phyloP scores from a whole-genome alignment of 2,113 vertebrate genomes.

The Tyrannus savana region DNA sequence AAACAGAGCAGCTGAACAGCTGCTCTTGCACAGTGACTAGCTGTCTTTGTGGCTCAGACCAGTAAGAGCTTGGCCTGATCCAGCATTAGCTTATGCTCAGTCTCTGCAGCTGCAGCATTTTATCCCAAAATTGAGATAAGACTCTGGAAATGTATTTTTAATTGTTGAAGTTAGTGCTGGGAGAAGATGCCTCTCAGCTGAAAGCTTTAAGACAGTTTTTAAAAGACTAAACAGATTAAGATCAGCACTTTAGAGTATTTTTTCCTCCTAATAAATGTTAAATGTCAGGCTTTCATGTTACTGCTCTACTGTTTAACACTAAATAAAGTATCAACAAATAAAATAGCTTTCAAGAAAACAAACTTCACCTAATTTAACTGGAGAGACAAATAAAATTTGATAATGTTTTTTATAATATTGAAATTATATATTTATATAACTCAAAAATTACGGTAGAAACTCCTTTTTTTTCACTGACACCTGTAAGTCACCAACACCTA shows the following conservation, averaged over 20 bases:
- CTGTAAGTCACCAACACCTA: background rate
- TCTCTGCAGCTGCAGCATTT: constrained; percentile 42
- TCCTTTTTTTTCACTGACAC: background rate
- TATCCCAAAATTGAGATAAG: constrained; percentile 37
- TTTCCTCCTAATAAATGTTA: background rate
- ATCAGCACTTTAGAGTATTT: background rate
- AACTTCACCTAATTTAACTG: background rate
- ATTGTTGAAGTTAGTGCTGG: constrained; percentile 3
- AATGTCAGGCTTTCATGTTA: background rate
- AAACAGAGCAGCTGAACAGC: constrained; percentile 61
- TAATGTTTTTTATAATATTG: background rate
- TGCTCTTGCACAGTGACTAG: constrained; percentile 17
- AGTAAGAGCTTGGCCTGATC: constrained; percentile 25
- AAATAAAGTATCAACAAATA: background rate
- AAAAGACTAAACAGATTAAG: constrained; percentile 5
- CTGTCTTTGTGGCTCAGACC: constrained; percentile 1
- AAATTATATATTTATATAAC: background rate
- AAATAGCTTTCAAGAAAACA: constrained; percentile 15
- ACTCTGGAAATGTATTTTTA: constrained; percentile 35
- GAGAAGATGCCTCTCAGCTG: background rate
- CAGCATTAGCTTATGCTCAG: constrained; percentile 16
- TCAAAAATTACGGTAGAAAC: background rate
- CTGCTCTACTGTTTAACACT: background rate
- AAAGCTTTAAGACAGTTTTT: background rate
- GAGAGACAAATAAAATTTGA: background rate